Evolutionary conservation across 1,140 invertebrate genomes (phyloP).

Genomic region (Watersipora subatra): DNA sequence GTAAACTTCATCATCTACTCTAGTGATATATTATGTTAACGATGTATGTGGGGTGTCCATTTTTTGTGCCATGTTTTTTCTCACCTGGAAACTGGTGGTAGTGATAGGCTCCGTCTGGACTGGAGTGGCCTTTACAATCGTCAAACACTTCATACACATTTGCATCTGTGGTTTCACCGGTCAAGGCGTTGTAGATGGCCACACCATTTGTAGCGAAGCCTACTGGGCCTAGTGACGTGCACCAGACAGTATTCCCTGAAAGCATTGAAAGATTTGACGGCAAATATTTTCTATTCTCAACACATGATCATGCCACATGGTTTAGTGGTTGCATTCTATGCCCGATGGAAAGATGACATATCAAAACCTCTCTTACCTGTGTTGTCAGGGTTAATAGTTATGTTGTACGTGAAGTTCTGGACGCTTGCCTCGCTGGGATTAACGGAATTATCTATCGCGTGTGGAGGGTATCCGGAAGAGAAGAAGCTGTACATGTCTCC

Average conservation of each 20-base stretch:
- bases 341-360: too few species aligned
- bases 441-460: neutral
- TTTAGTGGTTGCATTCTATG: too few species aligned
- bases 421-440: neutral
- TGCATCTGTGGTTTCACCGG: neutral
- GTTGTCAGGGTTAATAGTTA: neutral
- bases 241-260: neutral
- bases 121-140: neutral
- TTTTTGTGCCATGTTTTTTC: too few species aligned
- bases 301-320: too few species aligned
- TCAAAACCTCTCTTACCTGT: neutral
- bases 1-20: too few species aligned
- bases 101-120: neutral
- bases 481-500: neutral
- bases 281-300: too few species aligned
- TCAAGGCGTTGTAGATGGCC: neutral
- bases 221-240: neutral
- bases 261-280: too few species aligned
- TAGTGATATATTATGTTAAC: too few species aligned
- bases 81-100: neutral
- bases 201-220: slow-evolving; percentile 3
- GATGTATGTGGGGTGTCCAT: too few species aligned
- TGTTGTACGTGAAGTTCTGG: neutral
- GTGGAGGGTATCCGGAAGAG: neutral
- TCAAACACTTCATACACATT: neutral